Evolutionary conservation across 2,797 vertebrate species (phyloP), one percentile per base, ranked within the genome.

Genomic region (Orestias chungarensis): DNA sequence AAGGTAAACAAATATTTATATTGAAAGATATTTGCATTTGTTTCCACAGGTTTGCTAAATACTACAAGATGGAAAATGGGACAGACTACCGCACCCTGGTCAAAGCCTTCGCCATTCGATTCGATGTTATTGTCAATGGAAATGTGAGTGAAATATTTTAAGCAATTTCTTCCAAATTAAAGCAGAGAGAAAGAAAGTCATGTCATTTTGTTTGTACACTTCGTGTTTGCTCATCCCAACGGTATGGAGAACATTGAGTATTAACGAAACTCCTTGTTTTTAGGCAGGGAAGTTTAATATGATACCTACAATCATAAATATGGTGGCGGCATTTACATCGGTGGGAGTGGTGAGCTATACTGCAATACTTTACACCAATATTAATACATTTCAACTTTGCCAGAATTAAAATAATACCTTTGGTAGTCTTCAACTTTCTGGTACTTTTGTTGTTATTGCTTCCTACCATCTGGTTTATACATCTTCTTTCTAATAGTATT

Each of bases 241-340:
- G 27, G 11, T 55, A 4, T 69, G 18, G 25, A 66, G 44, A 23
- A 42, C 9, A 55, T 27, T 42, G 40, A 4, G 57, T 20, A 0
- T 70, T 38, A 25, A n/a, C 3, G 0, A 8, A 14, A 54, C 0
- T 84, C 6, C 75, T 70, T 6, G 64, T 73, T 78, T 17, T 0
- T 81, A 98, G 97, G 97, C 97, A 0, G 97, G 97, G 55, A 98
- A 97, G 86, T 99, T 99, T 29, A 93, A 97, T 89, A 96, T 98
- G 86, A 95, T 98, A 61, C 97, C 97, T 7, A 98, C 97, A 11
- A 94, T 99, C 83, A 97, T 98, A 90, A 99, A 97, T 89, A 95
- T 95, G 1, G 97, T 98, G 86, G 96, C 97, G 0, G 97, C 97
- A 38, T 98, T 98, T 78, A 98, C 97, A 0, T 99, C 97, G 1